Base-by-base conservation (phyloP, 2,113 vertebrate species). In the Ceuthmochares aereus region DNA sequence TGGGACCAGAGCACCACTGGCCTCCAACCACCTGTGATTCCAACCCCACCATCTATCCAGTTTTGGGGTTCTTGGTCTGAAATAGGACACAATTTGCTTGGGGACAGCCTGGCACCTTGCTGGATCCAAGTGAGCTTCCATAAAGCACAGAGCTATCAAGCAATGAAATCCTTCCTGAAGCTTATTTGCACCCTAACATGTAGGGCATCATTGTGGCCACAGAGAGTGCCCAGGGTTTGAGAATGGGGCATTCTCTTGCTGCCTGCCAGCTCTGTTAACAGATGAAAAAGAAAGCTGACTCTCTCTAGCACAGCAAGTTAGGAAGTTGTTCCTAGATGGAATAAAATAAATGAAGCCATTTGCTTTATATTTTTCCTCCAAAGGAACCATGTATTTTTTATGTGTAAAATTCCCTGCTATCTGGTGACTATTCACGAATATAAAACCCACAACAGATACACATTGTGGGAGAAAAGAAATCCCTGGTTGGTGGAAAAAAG, bases 391-490 rank as follows among this genome's bases (percentile, higher is more conserved):
- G 6, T 30, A 13, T 9, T 23, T 95, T 92, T 74, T 23, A 5
- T 16, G 51, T 84, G 81, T 26, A 58, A 87, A 59, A 40, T 47
- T 63, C 42, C 13, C 56, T 84, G 42, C n/a, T 95, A 72, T 34
- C 67, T 64, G 80, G 32, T 40, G 63, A 77, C 10, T 84, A 80
- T 62, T 60, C 51, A 59, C 51, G 43, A 95, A 58, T 7, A 70
- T 51, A 68, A 30, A 55, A 83, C 8, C 32, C 16, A 34, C n/a
- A 77, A 25, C 23, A 47, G 26, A 62, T 30, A 51, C 0, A 51
- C 0, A 0, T 37, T 56, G 36, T 0, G 0, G 69, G 49, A 93
- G 43, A 79, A 79, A 60, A 91, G 3, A 78, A 85, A 66, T 40
- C 40, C 66, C n/a, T 43, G 49, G 14, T 1, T 69, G 30, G 79